Conservation (phyloP, 2,113 vertebrate species). For the Limnothrissa miodon region DNA sequence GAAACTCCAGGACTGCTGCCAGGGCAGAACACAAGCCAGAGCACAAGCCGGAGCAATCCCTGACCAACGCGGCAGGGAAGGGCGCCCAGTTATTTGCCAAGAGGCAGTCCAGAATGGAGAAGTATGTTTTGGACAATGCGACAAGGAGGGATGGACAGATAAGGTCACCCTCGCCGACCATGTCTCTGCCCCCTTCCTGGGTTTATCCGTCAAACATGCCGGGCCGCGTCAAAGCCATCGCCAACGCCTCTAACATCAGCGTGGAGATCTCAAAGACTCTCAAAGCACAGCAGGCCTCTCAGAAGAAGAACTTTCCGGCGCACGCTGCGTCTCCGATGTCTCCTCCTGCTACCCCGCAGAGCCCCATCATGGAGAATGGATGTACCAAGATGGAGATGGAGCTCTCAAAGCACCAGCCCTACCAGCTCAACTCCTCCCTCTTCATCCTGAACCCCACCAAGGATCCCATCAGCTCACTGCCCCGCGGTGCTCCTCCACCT, state of each 20-base stretch:
- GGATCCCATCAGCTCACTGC: constrained; percentile 70
- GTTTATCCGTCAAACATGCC: constrained; percentile 82
- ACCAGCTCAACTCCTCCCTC: constrained; percentile 86
- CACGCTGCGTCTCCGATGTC: constrained; percentile 31
- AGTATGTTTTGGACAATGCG: constrained; percentile 81
- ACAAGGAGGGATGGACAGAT: constrained; percentile 54
- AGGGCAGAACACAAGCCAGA: constrained; percentile 60
- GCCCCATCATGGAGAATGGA: constrained; percentile 72
- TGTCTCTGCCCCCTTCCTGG: constrained; percentile 95
- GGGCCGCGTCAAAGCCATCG: constrained; percentile 73
- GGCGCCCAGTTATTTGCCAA: constrained; percentile 92
- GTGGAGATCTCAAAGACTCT: constrained; percentile 63
- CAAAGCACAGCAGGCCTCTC: constrained; percentile 66
- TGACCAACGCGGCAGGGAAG: constrained; percentile 85
- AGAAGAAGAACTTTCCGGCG: constrained; percentile 54
- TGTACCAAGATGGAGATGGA: constrained; percentile 84
- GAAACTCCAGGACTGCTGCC: constrained; percentile 80
- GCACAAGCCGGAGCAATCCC: constrained; percentile 80
- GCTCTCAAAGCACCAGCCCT: constrained; percentile 83
- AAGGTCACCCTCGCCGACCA: constrained; percentile 87
- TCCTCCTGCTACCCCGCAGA: constrained; percentile 61
- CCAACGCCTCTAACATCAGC: constrained; percentile 70
- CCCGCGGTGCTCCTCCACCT: constrained; percentile 76
- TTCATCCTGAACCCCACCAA: constrained; percentile 87
- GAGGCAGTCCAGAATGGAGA: constrained; percentile 93